Evolutionary conservation across 2,888 invertebrate genomes (phyloP), one percentile per base, ranked within the genome.

Genomic region (Nymphalis urticae): DNA sequence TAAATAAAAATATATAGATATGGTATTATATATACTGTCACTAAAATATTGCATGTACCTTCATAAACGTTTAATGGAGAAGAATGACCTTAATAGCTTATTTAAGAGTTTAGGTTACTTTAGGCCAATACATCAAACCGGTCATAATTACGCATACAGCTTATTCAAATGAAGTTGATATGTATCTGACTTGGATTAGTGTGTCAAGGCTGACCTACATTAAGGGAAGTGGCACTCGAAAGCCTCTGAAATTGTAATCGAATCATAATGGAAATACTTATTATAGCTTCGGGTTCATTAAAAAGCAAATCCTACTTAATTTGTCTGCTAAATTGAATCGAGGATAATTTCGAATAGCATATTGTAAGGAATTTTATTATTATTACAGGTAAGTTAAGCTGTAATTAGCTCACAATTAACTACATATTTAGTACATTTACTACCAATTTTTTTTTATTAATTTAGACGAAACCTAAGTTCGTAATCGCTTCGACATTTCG

Each of bases 151-250:
- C 54, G 54, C 61, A 70, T 66, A 66, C 69, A 54, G 56, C 63
- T 62, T 72, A 72, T 70, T 69, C 69, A 69, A 72, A 73, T 69
- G 64, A 58, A 69, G 61, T 56, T 42, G 27, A 61, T 59, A 75
- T 69, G 59, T 64, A 65, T 68, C 54, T 63, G 48, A 51, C 48
- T 27, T 36, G 64, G 56, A 19, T 64, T 56, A 72, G 59, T 72
- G 65, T 74, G 72, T 71, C 75, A 78, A 78, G 77, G 77, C 72
- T 78, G 77, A 68, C 78, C 76, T 77, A 79, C 72, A 76, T 79
- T 77, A 69, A 63, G 69, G 64, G 66, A 74, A 56, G 53, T 24
- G 56, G 69, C 68, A 73, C 72, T 74, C 70, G 64, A 72, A 69
- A 73, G 74, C 76, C 69, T 73, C 66, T 72, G 69, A 75, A 79